Percentiles rank a stretch among this genome's conserved stretches.
phyloP scores from a whole-genome alignment of 2,113 vertebrate genomes.

The Thermophis baileyi region DNA sequence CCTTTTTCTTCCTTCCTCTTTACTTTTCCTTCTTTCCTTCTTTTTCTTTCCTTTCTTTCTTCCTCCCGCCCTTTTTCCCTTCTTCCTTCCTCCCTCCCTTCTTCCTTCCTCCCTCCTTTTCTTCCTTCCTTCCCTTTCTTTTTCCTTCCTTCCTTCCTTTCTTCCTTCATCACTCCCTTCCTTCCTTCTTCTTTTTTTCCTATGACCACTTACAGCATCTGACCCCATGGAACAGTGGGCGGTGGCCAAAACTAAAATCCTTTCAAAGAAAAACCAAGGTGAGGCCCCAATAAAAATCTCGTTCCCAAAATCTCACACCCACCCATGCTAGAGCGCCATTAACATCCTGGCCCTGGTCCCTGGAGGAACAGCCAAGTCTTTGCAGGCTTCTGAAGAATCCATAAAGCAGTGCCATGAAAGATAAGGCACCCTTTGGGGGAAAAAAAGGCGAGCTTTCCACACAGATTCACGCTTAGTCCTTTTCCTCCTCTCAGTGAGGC shows the following conservation, averaged over 20 bases:
- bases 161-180: too few relatives aligned
- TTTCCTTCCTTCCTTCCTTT: too few relatives aligned
- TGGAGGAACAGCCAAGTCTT: not conserved
- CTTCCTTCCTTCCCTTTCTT: too few relatives aligned
- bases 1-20: too few relatives aligned
- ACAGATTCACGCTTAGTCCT: not conserved
- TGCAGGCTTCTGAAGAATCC: not conserved
- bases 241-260: not conserved
- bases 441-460: too few relatives aligned
- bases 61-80: too few relatives aligned
- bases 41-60: too few relatives aligned
- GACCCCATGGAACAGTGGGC: not conserved
- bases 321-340: not conserved
- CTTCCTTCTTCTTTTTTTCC: not conserved
- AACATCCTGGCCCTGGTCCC: not conserved
- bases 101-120: too few relatives aligned
- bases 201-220: not conserved
- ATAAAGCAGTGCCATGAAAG: not conserved
- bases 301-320: not conserved
- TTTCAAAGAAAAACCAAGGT: not conserved
- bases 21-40: not conserved
- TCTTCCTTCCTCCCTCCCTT: too few relatives aligned
- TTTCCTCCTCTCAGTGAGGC: not conserved
- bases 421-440: not conserved
- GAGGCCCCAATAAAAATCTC: not conserved